Percentiles rank a stretch among this genome's conserved stretches.
phyloP scores from a whole-genome alignment of 2,797 vertebrate species.

The Hemibagrus guttatus region DNA sequence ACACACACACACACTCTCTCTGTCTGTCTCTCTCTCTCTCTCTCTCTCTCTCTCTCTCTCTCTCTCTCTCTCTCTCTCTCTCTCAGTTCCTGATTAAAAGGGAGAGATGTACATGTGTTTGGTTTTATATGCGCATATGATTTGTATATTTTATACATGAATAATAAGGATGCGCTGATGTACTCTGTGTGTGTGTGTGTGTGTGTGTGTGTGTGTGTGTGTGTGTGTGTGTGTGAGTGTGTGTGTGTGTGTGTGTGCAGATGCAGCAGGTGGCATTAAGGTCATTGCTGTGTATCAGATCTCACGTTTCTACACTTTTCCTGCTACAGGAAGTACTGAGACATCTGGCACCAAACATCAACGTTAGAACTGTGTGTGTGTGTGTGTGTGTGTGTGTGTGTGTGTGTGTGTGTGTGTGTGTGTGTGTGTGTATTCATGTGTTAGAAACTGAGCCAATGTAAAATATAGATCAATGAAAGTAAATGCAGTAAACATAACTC shows the following conservation, averaged over 20 bases:
- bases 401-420: too few relatives aligned
- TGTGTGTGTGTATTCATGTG: background rate
- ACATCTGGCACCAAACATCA: background rate
- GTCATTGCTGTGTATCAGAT: background rate
- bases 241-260: background rate
- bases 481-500: conserved; percentile 4
- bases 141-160: background rate
- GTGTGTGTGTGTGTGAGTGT: too few relatives aligned
- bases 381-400: background rate
- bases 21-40: background rate
- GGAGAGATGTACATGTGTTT: background rate
- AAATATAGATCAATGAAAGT: background rate
- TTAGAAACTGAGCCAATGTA: background rate
- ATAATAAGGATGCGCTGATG: background rate
- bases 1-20: background rate
- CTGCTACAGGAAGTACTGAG: too few relatives aligned
- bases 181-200: background rate
- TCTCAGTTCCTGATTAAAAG: background rate
- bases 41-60: background rate
- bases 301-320: background rate
- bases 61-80: too few relatives aligned
- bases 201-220: conserved; percentile 1
- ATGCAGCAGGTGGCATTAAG: background rate
- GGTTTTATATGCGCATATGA: background rate
- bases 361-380: background rate